A percentile compares a stretch with the other conserved stretches of the same genome.
Evolutionary conservation across 2,113 vertebrate species (phyloP).

Genomic region (Callospermophilus lateralis): DNA sequence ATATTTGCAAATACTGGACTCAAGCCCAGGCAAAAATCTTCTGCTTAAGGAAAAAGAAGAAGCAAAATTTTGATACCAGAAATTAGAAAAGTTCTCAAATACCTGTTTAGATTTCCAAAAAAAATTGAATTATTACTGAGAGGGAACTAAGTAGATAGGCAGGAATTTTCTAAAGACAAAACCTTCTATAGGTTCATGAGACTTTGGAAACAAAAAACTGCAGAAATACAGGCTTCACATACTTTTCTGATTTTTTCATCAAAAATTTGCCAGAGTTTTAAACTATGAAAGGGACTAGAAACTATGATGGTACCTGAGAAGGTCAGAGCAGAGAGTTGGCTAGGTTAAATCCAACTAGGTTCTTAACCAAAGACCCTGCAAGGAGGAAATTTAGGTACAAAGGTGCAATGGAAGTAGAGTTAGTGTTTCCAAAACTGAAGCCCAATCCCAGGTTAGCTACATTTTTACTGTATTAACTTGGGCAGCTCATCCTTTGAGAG

Average conservation of each 20-base stretch:
- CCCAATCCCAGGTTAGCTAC: neutral
- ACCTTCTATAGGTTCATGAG: neutral
- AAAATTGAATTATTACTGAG: neutral
- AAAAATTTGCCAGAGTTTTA: neutral
- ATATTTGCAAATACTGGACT: neutral
- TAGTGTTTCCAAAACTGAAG: neutral
- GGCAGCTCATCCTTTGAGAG: neutral
- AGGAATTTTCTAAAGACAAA: neutral
- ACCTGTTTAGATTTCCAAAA: neutral
- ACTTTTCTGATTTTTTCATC: neutral
- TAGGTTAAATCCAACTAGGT: neutral
- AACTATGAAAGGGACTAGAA: neutral
- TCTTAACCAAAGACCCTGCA: neutral
- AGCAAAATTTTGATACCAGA: neutral
- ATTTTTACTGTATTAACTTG: neutral
- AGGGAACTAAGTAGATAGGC: neutral
- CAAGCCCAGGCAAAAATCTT: neutral
- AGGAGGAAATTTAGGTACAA: neutral
- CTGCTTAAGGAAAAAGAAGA: neutral
- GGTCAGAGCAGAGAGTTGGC: neutral
- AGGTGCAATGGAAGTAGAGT: neutral
- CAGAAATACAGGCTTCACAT: neutral
- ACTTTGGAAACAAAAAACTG: neutral
- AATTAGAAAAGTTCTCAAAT: neutral
- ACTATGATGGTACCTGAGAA: neutral